Conservation (phyloP, 2,797 vertebrate genomes). For the Myotis vivesi region DNA sequence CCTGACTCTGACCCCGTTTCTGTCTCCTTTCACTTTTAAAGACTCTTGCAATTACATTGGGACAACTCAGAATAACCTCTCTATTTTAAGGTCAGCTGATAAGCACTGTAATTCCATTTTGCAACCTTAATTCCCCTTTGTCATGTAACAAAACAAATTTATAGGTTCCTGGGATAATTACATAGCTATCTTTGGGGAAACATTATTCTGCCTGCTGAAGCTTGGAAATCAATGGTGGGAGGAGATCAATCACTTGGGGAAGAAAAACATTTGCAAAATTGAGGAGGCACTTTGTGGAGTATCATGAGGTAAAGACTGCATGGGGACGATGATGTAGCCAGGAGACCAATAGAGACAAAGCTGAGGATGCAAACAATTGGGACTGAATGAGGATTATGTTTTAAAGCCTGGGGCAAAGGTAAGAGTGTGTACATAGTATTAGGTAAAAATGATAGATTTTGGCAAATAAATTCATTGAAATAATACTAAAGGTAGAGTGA, state of each 20-base stretch:
- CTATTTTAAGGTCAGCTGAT: not conserved
- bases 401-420: not conserved
- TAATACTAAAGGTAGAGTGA: not conserved
- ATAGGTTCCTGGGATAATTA: not conserved
- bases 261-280: not conserved
- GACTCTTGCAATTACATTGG: not conserved
- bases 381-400: not conserved
- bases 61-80: not conserved
- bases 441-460: conserved; percentile 1
- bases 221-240: not conserved
- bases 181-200: not conserved
- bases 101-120: not conserved
- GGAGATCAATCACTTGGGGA: not conserved
- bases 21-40: not conserved
- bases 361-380: not conserved
- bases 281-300: not conserved
- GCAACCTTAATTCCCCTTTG: not conserved
- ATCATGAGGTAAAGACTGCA: not conserved
- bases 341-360: not conserved
- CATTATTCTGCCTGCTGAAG: not conserved
- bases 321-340: not conserved
- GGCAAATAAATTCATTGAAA: not conserved
- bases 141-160: not conserved
- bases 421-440: not conserved
- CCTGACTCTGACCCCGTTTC: not conserved